phyloP scores from a whole-genome alignment of 2,113 vertebrate genomes.

The Microtus montanus region DNA sequence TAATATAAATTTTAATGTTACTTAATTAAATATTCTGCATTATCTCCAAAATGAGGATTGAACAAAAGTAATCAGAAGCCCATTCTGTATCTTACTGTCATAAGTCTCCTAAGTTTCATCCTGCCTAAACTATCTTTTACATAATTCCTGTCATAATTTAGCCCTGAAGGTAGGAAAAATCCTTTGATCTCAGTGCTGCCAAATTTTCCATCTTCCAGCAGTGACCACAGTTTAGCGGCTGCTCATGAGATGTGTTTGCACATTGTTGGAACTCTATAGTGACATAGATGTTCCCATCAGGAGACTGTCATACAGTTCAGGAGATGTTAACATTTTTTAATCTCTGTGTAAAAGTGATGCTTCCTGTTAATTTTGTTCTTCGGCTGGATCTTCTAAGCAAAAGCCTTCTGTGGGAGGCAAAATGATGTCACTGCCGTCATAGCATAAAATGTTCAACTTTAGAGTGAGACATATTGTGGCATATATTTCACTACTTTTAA shows the following conservation, averaged over 20 bases:
- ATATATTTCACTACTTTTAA: slow-evolving; percentile 86
- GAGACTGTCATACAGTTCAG: slow-evolving; percentile 73
- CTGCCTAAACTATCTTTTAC: not conserved
- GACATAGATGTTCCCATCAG: slow-evolving; percentile 79
- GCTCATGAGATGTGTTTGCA: slow-evolving; percentile 76
- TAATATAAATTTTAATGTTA: not conserved
- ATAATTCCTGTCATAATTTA: not conserved
- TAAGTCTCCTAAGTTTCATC: not conserved
- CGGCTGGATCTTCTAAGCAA: slow-evolving; percentile 83
- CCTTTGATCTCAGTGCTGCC: slow-evolving; percentile 62
- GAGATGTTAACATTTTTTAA: slow-evolving; percentile 84
- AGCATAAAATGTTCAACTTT: slow-evolving; percentile 86
- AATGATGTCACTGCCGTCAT: slow-evolving; percentile 88
- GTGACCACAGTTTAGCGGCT: slow-evolving; percentile 74
- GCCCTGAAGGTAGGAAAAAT: not conserved
- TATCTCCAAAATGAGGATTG: not conserved
- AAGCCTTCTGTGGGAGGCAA: slow-evolving; percentile 86
- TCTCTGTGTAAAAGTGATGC: slow-evolving; percentile 83
- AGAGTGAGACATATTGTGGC: slow-evolving; percentile 89
- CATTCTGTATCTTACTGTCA: not conserved
- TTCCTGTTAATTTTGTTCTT: slow-evolving; percentile 87
- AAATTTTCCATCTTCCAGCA: slow-evolving; percentile 58
- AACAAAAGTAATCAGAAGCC: not conserved
- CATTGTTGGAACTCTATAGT: slow-evolving; percentile 63
- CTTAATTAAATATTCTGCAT: not conserved